phyloP scores from a whole-genome alignment of 2,797 vertebrate genomes.

The Meda fulgida region DNA sequence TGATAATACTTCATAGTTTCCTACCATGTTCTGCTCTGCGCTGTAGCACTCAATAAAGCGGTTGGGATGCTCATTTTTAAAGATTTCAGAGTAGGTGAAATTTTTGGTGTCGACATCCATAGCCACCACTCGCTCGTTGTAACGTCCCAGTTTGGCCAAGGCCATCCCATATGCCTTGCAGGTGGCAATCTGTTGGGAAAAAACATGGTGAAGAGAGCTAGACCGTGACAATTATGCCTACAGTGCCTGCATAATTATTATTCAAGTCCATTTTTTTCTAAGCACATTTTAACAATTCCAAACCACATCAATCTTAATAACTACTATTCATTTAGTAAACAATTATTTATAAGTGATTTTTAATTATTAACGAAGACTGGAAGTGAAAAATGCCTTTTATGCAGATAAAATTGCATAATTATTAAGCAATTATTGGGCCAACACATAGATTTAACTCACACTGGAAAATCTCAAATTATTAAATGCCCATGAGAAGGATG shows the following conservation, averaged over 20 bases:
- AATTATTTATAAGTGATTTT: no score
- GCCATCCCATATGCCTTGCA: constrained; percentile 92
- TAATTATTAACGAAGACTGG: no score
- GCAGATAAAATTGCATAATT: no score
- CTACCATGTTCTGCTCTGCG: constrained; percentile 97
- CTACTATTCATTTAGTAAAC: no score
- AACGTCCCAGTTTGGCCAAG: constrained; percentile 89
- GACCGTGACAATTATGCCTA: not conserved
- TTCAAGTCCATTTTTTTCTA: not conserved
- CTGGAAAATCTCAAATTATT: no score
- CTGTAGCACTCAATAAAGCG: constrained; percentile 95
- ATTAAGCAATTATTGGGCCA: no score
- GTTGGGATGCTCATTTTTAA: constrained; percentile 92
- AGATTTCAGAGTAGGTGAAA: constrained; percentile 91
- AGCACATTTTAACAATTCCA: not conserved
- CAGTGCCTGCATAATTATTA: not conserved
- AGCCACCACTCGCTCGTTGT: constrained; percentile 87
- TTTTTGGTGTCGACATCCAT: constrained; percentile 96
- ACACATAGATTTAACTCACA: no score
- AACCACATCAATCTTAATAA: not conserved
- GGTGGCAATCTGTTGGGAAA: constrained; percentile 82
- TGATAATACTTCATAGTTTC: not conserved
- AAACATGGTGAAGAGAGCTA: not conserved
- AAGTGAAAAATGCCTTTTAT: no score
- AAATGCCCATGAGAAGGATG: no score